Evolutionary conservation across 2,113 vertebrate species (phyloP).

Genomic region (Dolichotis patagonum): DNA sequence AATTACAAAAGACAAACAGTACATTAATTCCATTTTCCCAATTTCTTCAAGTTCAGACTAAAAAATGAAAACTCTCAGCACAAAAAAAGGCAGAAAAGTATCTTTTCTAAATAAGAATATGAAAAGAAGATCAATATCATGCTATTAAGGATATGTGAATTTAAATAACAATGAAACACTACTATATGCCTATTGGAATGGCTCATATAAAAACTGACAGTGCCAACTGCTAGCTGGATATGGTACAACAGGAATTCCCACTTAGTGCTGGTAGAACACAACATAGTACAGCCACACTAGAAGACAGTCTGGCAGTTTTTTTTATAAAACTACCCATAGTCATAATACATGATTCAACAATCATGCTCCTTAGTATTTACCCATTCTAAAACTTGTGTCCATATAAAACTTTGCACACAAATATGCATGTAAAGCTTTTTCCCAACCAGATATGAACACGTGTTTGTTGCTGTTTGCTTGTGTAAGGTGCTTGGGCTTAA

Average conservation of each 20-base stretch:
- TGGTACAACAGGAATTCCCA: not conserved
- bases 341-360: not conserved
- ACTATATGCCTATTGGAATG: not conserved
- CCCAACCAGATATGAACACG: not conserved
- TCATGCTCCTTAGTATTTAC: not conserved
- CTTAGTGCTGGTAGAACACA: not conserved
- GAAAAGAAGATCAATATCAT: not conserved
- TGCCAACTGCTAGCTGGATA: not conserved
- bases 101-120: not conserved
- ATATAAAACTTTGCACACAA: slow-evolving; percentile 16
- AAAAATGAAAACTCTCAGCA: not conserved
- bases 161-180: slow-evolving; percentile 33
- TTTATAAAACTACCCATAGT: not conserved
- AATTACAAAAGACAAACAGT: not conserved
- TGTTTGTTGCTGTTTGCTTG: not conserved
- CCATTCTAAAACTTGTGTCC: not conserved
- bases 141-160: slow-evolving; percentile 16
- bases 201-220: not conserved
- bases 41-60: not conserved
- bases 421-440: slow-evolving; percentile 6
- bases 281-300: not conserved
- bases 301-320: not conserved
- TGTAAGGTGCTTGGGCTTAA: not conserved
- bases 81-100: not conserved
- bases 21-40: not conserved